These are phyloP conservation scores for Leontocebus nigricollis DNA, from an alignment of 2,797 vertebrate genomes.

Conservation along the genomic window DNA sequence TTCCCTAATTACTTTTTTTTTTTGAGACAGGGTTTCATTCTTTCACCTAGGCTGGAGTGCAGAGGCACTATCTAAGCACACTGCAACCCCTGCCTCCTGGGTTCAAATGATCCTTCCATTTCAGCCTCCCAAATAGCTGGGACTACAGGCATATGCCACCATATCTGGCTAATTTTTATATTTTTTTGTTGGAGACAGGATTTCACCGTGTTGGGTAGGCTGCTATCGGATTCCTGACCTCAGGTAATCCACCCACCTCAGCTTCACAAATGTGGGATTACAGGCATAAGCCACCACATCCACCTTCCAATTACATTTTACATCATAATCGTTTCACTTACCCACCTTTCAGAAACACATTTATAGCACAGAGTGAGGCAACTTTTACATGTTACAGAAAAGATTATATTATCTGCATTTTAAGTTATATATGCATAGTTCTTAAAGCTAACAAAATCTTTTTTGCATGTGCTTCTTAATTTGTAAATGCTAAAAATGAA, in stretches of 20 bases:
- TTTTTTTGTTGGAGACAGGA: too few relatives aligned
- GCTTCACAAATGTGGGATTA: background rate
- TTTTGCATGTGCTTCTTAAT: background rate
- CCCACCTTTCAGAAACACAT: background rate
- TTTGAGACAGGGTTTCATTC: too few relatives aligned
- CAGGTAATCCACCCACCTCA: too few relatives aligned
- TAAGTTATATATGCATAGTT: background rate
- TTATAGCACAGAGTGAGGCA: background rate
- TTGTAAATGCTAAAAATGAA: constrained; percentile 43
- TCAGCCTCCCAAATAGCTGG: too few relatives aligned
- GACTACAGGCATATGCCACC: too few relatives aligned
- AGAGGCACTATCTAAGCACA: too few relatives aligned
- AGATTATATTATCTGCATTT: background rate
- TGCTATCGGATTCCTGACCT: too few relatives aligned
- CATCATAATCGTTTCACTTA: background rate
- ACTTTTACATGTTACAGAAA: background rate
- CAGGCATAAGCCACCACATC: background rate
- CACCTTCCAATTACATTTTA: background rate
- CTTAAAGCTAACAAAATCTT: background rate
- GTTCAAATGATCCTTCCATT: too few relatives aligned
- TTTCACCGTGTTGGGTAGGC: too few relatives aligned
- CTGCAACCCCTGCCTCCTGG: too few relatives aligned
- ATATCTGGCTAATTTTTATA: too few relatives aligned
- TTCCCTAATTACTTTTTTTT: background rate
- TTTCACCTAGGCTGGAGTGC: too few relatives aligned